Evolutionary conservation across 1,140 invertebrate species (phyloP).

Genomic region (Drosophila ficusphila): DNA sequence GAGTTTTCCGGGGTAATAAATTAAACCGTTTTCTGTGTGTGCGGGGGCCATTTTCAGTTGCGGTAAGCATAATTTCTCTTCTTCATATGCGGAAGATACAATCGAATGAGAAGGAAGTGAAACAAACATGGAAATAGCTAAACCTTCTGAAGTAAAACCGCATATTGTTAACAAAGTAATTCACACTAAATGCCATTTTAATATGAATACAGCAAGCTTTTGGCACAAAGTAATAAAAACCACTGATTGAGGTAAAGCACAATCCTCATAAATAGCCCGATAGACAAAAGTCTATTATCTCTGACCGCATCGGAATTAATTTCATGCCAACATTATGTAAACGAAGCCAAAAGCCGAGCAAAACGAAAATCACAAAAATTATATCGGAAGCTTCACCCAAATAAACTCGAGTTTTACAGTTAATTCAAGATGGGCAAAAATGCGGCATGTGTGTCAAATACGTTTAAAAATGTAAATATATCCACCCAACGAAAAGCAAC

Average conservation of each 20-base stretch:
- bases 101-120: constrained; percentile 22
- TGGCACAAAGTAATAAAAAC: constrained; percentile 22
- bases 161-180: not conserved
- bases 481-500: not conserved
- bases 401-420: constrained; percentile 25
- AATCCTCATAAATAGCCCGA: constrained; percentile 7
- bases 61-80: constrained; percentile 33
- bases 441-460: constrained; percentile 60
- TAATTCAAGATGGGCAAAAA: constrained; percentile 28
- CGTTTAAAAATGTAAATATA: constrained; percentile 62
- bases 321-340: constrained; percentile 50
- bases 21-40: constrained; percentile 38
- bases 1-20: constrained; percentile 69
- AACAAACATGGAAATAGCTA: not conserved
- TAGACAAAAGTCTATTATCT: constrained; percentile 18
- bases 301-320: constrained; percentile 18
- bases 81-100: constrained; percentile 36
- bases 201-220: constrained; percentile 23
- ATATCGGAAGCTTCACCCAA: constrained; percentile 26
- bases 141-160: not conserved
- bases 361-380: not conserved
- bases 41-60: constrained; percentile 14
- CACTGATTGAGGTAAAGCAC: constrained; percentile 17
- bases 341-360: constrained; percentile 7
- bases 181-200: constrained; percentile 5